Evolutionary conservation across 2,888 invertebrate genomes (phyloP).

Genomic region (Cosmia trapezina): DNA sequence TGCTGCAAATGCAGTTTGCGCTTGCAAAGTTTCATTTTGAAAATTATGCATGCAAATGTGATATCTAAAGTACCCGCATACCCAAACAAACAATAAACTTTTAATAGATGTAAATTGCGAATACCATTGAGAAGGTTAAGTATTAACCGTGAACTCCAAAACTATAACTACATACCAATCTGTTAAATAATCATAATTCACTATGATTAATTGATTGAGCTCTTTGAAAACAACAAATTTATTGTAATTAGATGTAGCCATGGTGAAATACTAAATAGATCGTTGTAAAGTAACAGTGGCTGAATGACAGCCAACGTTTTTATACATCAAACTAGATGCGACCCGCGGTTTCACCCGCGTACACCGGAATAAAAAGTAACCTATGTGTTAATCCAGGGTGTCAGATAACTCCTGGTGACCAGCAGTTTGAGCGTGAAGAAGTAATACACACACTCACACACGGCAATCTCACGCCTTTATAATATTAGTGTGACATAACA

Average conservation of each 20-base stretch:
- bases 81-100: constrained; percentile 38
- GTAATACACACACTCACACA: too few species aligned
- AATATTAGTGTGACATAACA: too few species aligned
- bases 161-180: constrained; percentile 12
- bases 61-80: constrained; percentile 31
- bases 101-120: constrained; percentile 21
- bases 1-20: not conserved
- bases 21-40: constrained; percentile 5
- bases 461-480: too few species aligned
- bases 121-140: constrained; percentile 31
- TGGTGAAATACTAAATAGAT: not conserved
- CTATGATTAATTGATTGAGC: constrained; percentile 31
- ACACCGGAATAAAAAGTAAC: too few species aligned
- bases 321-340: too few species aligned
- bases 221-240: constrained; percentile 8
- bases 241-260: constrained; percentile 3
- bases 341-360: too few species aligned
- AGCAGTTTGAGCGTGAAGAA: too few species aligned
- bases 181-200: constrained; percentile 10
- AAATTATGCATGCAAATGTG: constrained; percentile 22
- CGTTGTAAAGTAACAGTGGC: too few species aligned
- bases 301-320: too few species aligned
- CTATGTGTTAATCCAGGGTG: too few species aligned
- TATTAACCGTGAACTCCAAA: constrained; percentile 35
- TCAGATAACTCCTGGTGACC: too few species aligned